Conservation (phyloP, 2,113 vertebrate genomes). For the Pitta sordida region DNA sequence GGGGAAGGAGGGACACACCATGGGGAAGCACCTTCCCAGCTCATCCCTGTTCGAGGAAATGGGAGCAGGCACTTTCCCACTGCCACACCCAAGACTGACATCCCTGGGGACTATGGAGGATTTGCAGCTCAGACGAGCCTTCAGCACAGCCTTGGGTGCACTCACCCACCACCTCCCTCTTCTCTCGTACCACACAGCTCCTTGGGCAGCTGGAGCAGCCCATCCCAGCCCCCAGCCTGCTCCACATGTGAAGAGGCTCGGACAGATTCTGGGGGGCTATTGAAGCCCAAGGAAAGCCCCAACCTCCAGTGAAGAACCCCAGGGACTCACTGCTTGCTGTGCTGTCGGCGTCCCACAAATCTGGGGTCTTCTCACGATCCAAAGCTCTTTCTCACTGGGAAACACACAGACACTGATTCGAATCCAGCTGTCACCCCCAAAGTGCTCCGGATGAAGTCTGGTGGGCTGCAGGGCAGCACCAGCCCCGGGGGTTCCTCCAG, state of each 20-base stretch:
- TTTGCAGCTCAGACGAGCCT: background rate
- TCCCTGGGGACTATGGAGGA: fast-evolving
- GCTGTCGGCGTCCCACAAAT: fast-evolving
- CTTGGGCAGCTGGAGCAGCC: background rate
- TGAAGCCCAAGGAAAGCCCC: background rate
- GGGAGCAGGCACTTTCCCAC: background rate
- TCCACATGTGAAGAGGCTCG: background rate
- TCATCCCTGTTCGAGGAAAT: background rate
- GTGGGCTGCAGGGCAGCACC: background rate
- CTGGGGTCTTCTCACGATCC: background rate
- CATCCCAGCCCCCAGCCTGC: background rate
- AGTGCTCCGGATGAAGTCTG: fast-evolving
- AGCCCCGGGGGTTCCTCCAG: fast-evolving
- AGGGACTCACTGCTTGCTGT: background rate
- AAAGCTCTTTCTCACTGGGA: background rate
- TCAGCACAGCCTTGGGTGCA: background rate
- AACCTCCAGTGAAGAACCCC: background rate
- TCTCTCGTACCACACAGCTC: background rate
- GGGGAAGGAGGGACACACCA: background rate
- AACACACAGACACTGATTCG: fast-evolving
- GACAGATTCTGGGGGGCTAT: fast-evolving
- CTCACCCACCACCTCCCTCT: fast-evolving
- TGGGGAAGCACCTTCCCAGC: background rate
- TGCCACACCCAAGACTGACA: fast-evolving
- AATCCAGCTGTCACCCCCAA: background rate